Evolutionary conservation across 2,797 vertebrate species (phyloP).

Genomic region (Mus minutoides): DNA sequence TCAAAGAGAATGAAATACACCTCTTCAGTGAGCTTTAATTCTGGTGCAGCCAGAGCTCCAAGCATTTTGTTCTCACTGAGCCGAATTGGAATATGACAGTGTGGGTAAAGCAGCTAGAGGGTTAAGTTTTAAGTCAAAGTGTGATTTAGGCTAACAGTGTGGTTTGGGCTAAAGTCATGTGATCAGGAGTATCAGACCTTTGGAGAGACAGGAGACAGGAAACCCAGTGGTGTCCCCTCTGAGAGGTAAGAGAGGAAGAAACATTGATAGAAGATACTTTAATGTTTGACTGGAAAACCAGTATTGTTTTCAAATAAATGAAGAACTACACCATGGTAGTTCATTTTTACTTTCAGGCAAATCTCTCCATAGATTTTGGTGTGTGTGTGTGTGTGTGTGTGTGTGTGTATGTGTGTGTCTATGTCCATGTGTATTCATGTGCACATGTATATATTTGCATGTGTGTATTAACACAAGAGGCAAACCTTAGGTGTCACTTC

Average conservation of each 20-base stretch:
- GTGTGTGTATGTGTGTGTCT: not conserved
- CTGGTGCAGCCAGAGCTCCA: not conserved
- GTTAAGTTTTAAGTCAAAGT: too few relatives aligned
- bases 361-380: not conserved
- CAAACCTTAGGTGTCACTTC: not conserved
- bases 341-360: accelerated
- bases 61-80: not conserved
- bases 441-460: too few relatives aligned
- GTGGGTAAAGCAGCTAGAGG: not conserved
- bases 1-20: not conserved
- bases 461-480: not conserved
- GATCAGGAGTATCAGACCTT: accelerated
- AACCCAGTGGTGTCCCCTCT: not conserved
- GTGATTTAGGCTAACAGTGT: not conserved
- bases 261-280: not conserved
- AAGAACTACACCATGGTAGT: not conserved
- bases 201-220: not conserved
- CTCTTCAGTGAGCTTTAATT: not conserved
- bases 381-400: not conserved
- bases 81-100: not conserved
- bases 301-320: not conserved
- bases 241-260: not conserved
- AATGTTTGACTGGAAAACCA: not conserved
- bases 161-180: not conserved
- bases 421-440: not conserved